A percentile compares a stretch with the other conserved stretches of the same genome.
Conservation (phyloP, 1,140 invertebrate species). For the Mylabris phalerata region DNA sequence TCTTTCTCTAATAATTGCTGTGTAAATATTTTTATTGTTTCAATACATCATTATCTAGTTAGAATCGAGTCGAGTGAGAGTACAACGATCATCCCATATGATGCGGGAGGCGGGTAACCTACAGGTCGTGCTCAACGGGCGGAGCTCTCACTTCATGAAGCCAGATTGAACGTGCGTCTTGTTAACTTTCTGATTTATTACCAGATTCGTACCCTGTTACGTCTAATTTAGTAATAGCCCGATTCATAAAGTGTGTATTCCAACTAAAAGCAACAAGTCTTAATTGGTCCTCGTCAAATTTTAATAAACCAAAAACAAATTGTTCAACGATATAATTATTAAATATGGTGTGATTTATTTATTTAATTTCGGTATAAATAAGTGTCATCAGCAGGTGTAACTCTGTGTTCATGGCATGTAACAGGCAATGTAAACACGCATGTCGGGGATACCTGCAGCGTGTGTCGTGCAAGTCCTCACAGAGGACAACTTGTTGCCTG, state of each 20-base stretch:
- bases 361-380: not conserved
- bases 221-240: constrained; percentile 17
- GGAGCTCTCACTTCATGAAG: constrained; percentile 37
- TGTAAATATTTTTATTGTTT: constrained; percentile 37
- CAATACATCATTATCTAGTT: constrained; percentile 23
- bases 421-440: constrained; percentile 24
- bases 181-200: constrained; percentile 41
- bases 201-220: constrained; percentile 21
- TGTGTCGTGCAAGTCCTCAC: constrained; percentile 19
- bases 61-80: constrained; percentile 6
- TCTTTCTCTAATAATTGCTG: constrained; percentile 29
- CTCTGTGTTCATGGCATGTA: constrained; percentile 14
- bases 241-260: too few species aligned
- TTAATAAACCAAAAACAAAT: too few species aligned
- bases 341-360: not conserved
- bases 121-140: constrained; percentile 32
- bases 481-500: constrained; percentile 34
- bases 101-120: constrained; percentile 28
- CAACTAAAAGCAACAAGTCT: too few species aligned
- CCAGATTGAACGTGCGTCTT: constrained; percentile 35
- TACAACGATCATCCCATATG: constrained; percentile 33
- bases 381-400: constrained; percentile 13
- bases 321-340: not conserved
- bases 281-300: too few species aligned
- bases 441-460: constrained; percentile 26